Evolutionary conservation across 2,888 invertebrate genomes (phyloP).

Genomic region (Perithous albicinctus): DNA sequence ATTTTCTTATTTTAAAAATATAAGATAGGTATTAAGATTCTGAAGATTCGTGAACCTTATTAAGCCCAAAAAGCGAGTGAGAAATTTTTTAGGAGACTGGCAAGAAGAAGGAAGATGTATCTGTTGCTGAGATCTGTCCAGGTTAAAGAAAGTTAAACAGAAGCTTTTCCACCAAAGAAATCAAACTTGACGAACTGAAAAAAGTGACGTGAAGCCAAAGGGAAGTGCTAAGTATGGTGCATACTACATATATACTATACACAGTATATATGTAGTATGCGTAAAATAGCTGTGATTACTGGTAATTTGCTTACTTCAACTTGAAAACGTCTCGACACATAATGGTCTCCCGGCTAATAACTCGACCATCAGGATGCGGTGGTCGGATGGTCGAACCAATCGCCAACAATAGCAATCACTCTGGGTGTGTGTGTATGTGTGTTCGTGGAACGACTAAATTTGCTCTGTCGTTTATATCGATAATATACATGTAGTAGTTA

Average conservation of each 20-base stretch:
- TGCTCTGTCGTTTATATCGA: not conserved
- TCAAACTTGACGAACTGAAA: constrained; percentile 5
- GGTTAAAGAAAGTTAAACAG: too few relatives aligned
- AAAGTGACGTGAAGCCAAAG: not conserved
- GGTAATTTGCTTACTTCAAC: constrained; percentile 24
- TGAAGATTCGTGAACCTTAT: too few relatives aligned
- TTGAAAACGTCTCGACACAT: constrained; percentile 34
- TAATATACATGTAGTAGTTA: not conserved
- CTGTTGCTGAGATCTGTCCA: too few relatives aligned
- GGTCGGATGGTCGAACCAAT: constrained; percentile 61
- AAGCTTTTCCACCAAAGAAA: constrained; percentile 6
- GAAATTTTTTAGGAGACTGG: too few relatives aligned
- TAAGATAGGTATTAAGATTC: too few relatives aligned
- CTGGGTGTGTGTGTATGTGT: constrained; percentile 78
- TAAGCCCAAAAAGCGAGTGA: too few relatives aligned
- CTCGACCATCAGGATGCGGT: constrained; percentile 36
- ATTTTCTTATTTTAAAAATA: too few relatives aligned
- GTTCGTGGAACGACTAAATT: constrained; percentile 33
- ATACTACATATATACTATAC: not conserved
- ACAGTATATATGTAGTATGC: too few relatives aligned
- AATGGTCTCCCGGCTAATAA: constrained; percentile 36
- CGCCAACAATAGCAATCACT: constrained; percentile 81
- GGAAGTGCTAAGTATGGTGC: too few relatives aligned
- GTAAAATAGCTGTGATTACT: too few relatives aligned
- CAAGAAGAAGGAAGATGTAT: too few relatives aligned